phyloP scores from a whole-genome alignment of 2,888 invertebrate species.

The Pelosia muscerda region DNA sequence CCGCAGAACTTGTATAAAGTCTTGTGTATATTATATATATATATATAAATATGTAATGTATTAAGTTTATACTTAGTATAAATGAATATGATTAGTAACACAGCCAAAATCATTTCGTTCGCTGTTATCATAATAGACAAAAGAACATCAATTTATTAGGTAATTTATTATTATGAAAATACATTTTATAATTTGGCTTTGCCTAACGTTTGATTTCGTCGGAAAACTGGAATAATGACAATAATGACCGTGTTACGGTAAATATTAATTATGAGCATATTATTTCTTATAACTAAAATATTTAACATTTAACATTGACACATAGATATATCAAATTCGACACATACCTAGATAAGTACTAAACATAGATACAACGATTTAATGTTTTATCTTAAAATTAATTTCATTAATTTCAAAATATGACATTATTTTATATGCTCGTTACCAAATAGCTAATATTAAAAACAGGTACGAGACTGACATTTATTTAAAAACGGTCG shows the following conservation, averaged over 20 bases:
- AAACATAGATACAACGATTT: not conserved
- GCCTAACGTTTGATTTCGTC: not conserved
- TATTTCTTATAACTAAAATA: not conserved
- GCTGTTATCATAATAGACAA: not conserved
- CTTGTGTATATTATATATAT: not conserved
- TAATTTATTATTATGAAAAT: conserved; percentile 7
- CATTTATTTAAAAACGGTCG: not conserved
- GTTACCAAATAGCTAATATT: not conserved
- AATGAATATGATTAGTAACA: conserved; percentile 7
- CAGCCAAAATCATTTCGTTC: conserved; percentile 14
- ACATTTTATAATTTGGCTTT: not conserved
- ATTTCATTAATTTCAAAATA: not conserved
- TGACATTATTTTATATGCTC: not conserved
- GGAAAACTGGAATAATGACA: not conserved
- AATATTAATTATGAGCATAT: no score
- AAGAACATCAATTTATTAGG: not conserved
- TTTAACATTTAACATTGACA: conserved; percentile 3
- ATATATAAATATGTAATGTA: not conserved
- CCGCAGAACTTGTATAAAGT: conserved; percentile 13
- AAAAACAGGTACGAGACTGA: not conserved
- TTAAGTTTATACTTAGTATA: not conserved
- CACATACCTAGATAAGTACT: not conserved
- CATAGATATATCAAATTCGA: not conserved
- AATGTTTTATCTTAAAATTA: not conserved
- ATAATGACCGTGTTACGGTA: no score